Evolutionary conservation across 2,113 vertebrate genomes (phyloP), one percentile per base, ranked within the genome.

Genomic region (Ceyx melanurus): DNA sequence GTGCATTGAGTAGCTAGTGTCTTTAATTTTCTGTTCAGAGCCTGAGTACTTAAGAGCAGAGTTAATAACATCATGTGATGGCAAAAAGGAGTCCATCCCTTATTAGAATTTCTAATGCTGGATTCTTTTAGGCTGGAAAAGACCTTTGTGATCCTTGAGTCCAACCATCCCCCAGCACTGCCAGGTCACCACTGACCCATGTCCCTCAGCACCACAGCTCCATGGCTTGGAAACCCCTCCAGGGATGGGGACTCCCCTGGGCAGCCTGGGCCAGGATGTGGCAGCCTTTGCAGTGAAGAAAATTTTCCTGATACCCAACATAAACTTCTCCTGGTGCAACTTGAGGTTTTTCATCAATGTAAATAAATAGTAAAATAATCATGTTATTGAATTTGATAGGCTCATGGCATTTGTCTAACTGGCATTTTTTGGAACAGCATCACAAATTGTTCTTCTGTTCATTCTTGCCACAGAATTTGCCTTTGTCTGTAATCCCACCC

Each of bases 1-100:
- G 42, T 58, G 25, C 10, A 9, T 0, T 3, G 11, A 26, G 70
- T 29, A 7, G 25, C 35, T 9, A 7, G 0, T 5, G 10, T 51
- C 14, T 31, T 33, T 54, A 5, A 2, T 70, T 70, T 77, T 60
- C 54, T 82, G 4, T 45, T 84, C 12, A 22, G 12, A 79, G n/a
- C 26, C 25, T 4, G n/a, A 46, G 13, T 33, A 25, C 13, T 37
- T 35, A 25, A 45, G 31, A 37, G 21, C 6, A 45, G 5, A 7
- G 8, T 29, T 79, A n/a, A 6, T 75, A 64, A 9, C 14, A 14
- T 7, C 9, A 3, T n/a, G 11, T 3, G 4, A 17, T 56, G 37
- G 7, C 37, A 33, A 12, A 58, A 43, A 58, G 13, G 15, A 65
- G 37, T 31, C 19, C 5, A 3, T 17, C 37, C 43, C 19, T 26